phyloP scores from a whole-genome alignment of 2,113 vertebrate species.

The Eulemur rufifrons region DNA sequence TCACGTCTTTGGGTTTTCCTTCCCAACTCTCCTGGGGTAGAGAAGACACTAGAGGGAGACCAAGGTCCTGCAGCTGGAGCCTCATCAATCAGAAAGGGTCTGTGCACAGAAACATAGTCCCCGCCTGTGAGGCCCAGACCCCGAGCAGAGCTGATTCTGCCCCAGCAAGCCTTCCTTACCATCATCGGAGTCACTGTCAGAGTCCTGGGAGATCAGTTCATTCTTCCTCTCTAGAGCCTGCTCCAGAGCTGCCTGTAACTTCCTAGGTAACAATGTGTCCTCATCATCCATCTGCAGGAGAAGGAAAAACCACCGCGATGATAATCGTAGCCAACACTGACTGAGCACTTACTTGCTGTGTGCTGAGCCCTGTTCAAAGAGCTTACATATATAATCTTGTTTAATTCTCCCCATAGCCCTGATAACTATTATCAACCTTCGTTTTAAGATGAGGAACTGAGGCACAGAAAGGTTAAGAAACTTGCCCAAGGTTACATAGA shows the following conservation, averaged over 20 bases:
- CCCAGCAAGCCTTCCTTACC: slow-evolving; percentile 84
- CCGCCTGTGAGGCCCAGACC: background rate
- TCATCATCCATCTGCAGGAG: slow-evolving; percentile 96
- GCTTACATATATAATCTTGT: background rate
- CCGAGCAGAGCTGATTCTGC: background rate
- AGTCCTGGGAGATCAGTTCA: slow-evolving; percentile 97
- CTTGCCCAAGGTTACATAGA: background rate
- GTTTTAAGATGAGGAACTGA: slow-evolving; percentile 13
- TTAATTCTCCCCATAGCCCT: background rate
- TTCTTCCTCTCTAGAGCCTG: slow-evolving; percentile 97
- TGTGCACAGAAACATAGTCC: background rate
- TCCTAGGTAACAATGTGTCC: slow-evolving; percentile 96
- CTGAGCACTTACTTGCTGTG: background rate
- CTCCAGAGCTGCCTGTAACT: slow-evolving; percentile 97
- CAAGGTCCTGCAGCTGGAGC: background rate
- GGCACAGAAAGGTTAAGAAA: slow-evolving; percentile 18
- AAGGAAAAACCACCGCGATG: background rate
- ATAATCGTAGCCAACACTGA: background rate
- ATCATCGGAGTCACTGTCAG: slow-evolving; percentile 98
- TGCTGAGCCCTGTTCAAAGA: background rate
- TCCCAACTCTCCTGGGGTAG: background rate
- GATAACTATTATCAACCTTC: background rate
- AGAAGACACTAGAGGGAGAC: background rate
- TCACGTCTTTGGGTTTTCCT: background rate
- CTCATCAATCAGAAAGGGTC: background rate